Evolutionary conservation across 1,140 invertebrate genomes (phyloP), one percentile per base, ranked within the genome.

Genomic region (Theocolax elegans): DNA sequence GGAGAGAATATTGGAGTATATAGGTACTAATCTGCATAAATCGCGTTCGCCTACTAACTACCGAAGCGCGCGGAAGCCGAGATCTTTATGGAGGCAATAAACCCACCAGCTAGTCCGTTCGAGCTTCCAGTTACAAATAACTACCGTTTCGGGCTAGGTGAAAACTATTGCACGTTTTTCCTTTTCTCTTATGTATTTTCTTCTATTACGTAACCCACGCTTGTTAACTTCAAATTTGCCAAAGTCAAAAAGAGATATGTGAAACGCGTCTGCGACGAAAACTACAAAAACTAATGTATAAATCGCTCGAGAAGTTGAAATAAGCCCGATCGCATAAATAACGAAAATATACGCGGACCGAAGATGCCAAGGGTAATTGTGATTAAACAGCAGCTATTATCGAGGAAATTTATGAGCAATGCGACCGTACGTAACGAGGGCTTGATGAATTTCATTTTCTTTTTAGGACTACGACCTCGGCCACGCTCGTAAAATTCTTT

Each of bases 61-160:
- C 10, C 31, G 7, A 40, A 10, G 13, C 8, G 9, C 21, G 25
- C 35, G 6, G 73, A 75, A 77, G 70, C 68, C 35, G 66, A 75
- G 75, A 80, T 79, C 76, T 80, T 80, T 79, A 80, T 80, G 73
- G 71, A 54, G 67, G 79, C 76, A 75, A 81, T 80, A 81, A 81
- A 78, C 60, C 67, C 62, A 59, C 70, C 54, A 70, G 58, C 49
- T 68, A 42, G 59, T 69, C 40, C 49, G 44, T 27, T 56, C 23
- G n/a, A 27, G 73, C 67, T 75, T 80, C 74, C 44, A 72, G 74
- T 79, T 81, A 81, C 77, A 81, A 80, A 80, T 77, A 74, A 79
- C 73, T 74, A 66, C 72, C 71, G 64, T 29, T 10, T 1, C 21
- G 27, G 1, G 8, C 72, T 76, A 71, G 67, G 67, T 77, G 72